A percentile compares a stretch with the other conserved stretches of the same genome.
phyloP scores from a whole-genome alignment of 2,797 vertebrate genomes.

The Cichlasoma orientale region DNA sequence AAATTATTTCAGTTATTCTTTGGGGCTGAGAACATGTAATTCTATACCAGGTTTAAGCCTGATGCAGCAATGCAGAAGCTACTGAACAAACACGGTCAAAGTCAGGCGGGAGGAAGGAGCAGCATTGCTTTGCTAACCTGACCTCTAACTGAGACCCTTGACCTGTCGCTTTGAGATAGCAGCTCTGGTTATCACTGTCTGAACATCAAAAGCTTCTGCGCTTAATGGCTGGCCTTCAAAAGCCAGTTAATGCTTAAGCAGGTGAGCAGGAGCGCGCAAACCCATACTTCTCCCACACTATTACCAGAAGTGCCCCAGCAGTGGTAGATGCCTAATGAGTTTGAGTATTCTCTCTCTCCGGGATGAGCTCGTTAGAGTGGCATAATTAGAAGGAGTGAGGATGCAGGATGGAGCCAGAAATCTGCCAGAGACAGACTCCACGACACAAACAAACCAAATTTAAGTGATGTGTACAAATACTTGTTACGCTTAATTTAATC shows the following conservation, averaged over 20 bases:
- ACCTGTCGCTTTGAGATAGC: slow-evolving; percentile 19
- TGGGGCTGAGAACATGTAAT: background rate
- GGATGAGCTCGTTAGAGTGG: slow-evolving; percentile 29
- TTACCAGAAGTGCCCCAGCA: slow-evolving; percentile 38
- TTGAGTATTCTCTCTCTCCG: slow-evolving; percentile 24
- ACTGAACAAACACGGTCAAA: background rate
- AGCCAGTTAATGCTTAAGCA: slow-evolving; percentile 73
- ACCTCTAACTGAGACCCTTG: slow-evolving; percentile 24
- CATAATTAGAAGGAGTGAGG: slow-evolving; percentile 34
- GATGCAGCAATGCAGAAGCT: background rate
- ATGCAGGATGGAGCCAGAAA: slow-evolving; percentile 5
- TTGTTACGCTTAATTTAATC: background rate
- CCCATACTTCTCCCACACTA: slow-evolving; percentile 50
- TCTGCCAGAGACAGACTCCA: slow-evolving; percentile 6
- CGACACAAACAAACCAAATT: background rate
- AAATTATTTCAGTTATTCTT: background rate
- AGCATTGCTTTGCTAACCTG: slow-evolving; percentile 17
- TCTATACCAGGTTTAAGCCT: background rate
- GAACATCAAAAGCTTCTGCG: slow-evolving; percentile 67
- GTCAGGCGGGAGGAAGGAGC: background rate
- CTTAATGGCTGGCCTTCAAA: slow-evolving; percentile 53
- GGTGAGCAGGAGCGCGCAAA: slow-evolving; percentile 59
- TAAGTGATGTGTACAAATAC: slow-evolving; percentile 2
- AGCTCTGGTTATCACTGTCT: slow-evolving; percentile 2
- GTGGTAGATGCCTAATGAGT: slow-evolving; percentile 38